Conservation (phyloP, 2,113 vertebrate genomes). For the Egretta garzetta region DNA sequence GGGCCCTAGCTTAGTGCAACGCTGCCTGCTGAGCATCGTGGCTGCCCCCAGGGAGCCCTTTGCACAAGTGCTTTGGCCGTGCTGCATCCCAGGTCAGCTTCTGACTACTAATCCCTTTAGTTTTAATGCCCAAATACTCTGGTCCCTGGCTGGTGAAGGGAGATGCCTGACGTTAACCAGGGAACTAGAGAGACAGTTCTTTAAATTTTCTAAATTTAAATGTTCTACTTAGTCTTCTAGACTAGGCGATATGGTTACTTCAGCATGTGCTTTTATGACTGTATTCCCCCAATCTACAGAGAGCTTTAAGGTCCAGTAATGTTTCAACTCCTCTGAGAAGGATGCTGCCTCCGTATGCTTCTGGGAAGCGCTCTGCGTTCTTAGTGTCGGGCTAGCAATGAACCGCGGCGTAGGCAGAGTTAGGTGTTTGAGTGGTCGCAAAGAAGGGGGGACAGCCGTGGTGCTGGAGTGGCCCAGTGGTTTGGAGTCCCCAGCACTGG, state of each 20-base stretch:
- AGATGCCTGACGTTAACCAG: background rate
- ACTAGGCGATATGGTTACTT: background rate
- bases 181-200: background rate
- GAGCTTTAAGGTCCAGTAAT: background rate
- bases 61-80: accelerated
- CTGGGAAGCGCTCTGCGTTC: background rate
- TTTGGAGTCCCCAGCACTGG: background rate
- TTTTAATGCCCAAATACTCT: background rate
- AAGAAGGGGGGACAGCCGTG: background rate
- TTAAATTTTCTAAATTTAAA: background rate
- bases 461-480: background rate
- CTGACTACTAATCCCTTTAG: background rate
- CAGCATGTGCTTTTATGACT: background rate
- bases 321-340: background rate
- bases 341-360: background rate
- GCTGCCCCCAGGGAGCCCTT: background rate
- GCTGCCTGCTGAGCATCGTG: background rate
- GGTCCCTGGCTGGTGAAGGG: accelerated
- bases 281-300: background rate
- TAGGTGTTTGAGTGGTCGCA: background rate
- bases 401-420: background rate
- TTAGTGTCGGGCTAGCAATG: background rate
- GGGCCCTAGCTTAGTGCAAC: background rate
- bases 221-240: background rate
- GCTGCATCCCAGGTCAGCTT: background rate